phyloP scores from a whole-genome alignment of 2,888 invertebrate genomes.

The Cheilosia soror region DNA sequence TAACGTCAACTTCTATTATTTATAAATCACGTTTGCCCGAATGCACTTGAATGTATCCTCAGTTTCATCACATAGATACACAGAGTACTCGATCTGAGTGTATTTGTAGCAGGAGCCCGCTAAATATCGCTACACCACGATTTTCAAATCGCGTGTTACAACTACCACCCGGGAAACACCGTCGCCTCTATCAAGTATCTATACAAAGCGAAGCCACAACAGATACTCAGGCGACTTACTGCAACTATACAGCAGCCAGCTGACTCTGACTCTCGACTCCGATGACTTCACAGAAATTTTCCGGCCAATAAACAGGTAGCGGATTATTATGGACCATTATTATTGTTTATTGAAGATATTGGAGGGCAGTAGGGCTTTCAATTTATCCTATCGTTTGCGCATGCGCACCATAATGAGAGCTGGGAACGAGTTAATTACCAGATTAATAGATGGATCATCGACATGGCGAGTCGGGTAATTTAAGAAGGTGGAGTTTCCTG shows the following conservation, averaged over 20 bases:
- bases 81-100: constrained; percentile 1
- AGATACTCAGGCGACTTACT: background rate
- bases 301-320: constrained; percentile 75
- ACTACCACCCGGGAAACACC: constrained; percentile 37
- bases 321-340: constrained; percentile 62
- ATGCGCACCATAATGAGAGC: constrained; percentile 31
- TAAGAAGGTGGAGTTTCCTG: constrained; percentile 47
- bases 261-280: constrained; percentile 19
- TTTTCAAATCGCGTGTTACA: constrained; percentile 69
- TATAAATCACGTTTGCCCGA: constrained; percentile 75
- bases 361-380: constrained; percentile 72
- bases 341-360: constrained; percentile 72
- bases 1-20: constrained; percentile 75
- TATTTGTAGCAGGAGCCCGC: constrained; percentile 37
- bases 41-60: constrained; percentile 66
- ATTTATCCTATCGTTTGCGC: constrained; percentile 40
- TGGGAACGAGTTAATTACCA: constrained; percentile 64
- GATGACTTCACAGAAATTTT: constrained; percentile 70
- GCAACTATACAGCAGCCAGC: constrained; percentile 25
- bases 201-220: background rate
- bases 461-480: constrained; percentile 12
- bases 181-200: constrained; percentile 19
- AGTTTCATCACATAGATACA: constrained; percentile 26
- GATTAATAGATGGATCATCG: constrained; percentile 35
- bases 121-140: constrained; percentile 64